These are phyloP conservation scores for Peromyscus californicus DNA, from an alignment of 2,113 vertebrate genomes.

Conservation along the genomic window DNA sequence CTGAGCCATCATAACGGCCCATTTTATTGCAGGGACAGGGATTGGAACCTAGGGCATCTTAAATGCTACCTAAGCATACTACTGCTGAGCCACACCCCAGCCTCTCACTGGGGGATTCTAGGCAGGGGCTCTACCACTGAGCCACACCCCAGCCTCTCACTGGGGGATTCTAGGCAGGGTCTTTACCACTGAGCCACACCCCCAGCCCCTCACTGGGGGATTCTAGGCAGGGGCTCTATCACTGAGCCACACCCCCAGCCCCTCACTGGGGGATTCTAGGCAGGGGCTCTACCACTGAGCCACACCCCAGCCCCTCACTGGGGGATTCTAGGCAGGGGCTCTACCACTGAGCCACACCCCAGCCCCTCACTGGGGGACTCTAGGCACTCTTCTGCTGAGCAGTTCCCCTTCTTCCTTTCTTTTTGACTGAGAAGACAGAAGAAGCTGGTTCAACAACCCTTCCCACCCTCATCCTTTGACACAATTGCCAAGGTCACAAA, in stretches of 20 bases:
- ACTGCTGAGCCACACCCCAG: not conserved
- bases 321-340: not conserved
- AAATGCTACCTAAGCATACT: not conserved
- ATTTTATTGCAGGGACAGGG: not conserved
- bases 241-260: not conserved
- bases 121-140: not conserved
- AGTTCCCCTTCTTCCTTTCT: not conserved
- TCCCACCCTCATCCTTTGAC: not conserved
- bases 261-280: too few relatives aligned
- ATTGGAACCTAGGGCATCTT: not conserved
- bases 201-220: not conserved
- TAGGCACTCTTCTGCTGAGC: too few relatives aligned
- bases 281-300: not conserved
- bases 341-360: not conserved
- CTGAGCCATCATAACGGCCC: not conserved
- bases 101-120: too few relatives aligned
- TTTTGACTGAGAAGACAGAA: not conserved
- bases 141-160: not conserved
- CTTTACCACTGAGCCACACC: not conserved
- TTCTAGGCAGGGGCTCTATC: not conserved
- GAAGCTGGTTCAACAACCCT: not conserved
- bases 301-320: not conserved
- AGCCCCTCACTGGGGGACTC: not conserved
- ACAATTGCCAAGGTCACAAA: slow-evolving; percentile 35
- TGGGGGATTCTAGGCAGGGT: not conserved